Evolutionary conservation across 2,888 invertebrate genomes (phyloP).

Genomic region (Schrankia costaestrigalis): DNA sequence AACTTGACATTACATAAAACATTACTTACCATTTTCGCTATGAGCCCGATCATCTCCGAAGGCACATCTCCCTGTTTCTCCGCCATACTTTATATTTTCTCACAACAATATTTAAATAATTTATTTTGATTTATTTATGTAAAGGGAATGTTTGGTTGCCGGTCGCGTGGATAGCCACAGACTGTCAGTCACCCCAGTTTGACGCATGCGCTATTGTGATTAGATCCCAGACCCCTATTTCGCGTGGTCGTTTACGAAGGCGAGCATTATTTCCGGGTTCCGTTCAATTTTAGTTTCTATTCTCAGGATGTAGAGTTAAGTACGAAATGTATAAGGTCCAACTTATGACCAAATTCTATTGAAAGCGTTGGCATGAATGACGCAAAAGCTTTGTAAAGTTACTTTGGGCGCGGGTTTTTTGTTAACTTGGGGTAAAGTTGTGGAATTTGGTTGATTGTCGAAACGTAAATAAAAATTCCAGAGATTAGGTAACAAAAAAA

Average conservation of each 20-base stretch:
- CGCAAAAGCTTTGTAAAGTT: slow-evolving; percentile 9
- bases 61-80: slow-evolving; percentile 43
- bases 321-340: no score
- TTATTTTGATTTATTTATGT: slow-evolving; percentile 19
- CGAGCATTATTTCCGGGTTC: slow-evolving; percentile 14
- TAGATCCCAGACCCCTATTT: slow-evolving; percentile 45
- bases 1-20: slow-evolving; percentile 52
- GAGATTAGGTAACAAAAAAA: no score
- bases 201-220: slow-evolving; percentile 47
- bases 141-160: slow-evolving; percentile 25
- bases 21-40: slow-evolving; percentile 67
- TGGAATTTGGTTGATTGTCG: no score
- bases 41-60: slow-evolving; percentile 60
- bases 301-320: slow-evolving; percentile 5
- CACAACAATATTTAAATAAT: slow-evolving; percentile 17
- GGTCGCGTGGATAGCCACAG: slow-evolving; percentile 30
- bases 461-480: no score
- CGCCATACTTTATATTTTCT: slow-evolving; percentile 43
- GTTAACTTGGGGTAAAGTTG: no score
- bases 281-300: slow-evolving; percentile 13
- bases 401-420: no score
- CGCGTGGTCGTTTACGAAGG: slow-evolving; percentile 23
- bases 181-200: slow-evolving; percentile 43
- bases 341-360: no score
- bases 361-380: no score